Evolutionary conservation across 2,888 invertebrate genomes (phyloP), one percentile per base, ranked within the genome.

Genomic region (Sphaerophoria taeniata): DNA sequence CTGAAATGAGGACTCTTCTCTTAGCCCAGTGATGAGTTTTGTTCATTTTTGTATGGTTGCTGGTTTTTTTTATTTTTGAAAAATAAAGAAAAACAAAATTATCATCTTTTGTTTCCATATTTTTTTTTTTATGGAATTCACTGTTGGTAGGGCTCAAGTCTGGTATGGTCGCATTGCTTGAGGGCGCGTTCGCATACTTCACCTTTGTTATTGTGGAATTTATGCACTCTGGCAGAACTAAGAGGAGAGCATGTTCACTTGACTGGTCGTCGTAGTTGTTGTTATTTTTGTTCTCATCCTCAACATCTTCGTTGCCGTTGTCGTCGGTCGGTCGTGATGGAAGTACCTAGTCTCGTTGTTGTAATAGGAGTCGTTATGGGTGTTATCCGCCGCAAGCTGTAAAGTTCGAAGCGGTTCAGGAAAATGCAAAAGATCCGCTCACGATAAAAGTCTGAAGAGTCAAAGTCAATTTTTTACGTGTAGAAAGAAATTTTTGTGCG

Each of bases 381-480:
- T 69, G 61, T 63, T 78, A 34, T 36, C 16, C n/a, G 24, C 24
- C n/a, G 12, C 14, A 24, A 39, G 12, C 43, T 33, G 14, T 7
- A n/a, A n/a, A 24, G 61, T 11, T n/a, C 31, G 43, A 11, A 24
- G 51, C 39, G 6, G 39, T 39, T 39, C 39, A 9, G 39, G 34
- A 36, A 6, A 12, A 14, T 34, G 61, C 39, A 69, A 60, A 67
- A 53, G 53, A 76, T 39, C 56, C 56, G 24, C 24, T 73, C 49
- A 70, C 77, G 56, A 69, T 71, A 71, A 71, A 49, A 70, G 70
- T 79, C 78, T 79, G 74, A 74, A 67, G 84, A 80, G 70, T 58
- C 67, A 80, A 71, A 80, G 74, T 80, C 84, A 80, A 80, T 84
- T 75, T 84, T 84, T 75, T 84, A 75, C 84, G 84, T 84, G 79